A percentile compares a stretch with the other conserved stretches of the same genome.
These are phyloP conservation scores for Artemia sinica DNA, from an alignment of 2,888 invertebrate genomes.

Conservation along the genomic window DNA sequence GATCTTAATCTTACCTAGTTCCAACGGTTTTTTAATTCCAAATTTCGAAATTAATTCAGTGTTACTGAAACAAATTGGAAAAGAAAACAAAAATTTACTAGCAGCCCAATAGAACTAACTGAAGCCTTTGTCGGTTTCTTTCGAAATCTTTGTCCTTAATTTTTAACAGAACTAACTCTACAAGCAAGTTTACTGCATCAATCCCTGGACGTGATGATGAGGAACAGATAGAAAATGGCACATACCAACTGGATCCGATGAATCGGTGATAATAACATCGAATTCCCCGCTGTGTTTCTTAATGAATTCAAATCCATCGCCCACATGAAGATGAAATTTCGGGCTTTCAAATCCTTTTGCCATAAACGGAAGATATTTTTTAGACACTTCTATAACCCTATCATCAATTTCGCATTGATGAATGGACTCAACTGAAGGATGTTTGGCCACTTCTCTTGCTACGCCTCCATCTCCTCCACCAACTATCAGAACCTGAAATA, in stretches of 20 bases:
- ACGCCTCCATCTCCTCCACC: constrained; percentile 98
- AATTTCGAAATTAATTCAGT: too few species aligned
- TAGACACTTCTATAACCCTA: constrained; percentile 73
- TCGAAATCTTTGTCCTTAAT: too few species aligned
- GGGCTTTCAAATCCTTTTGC: constrained; percentile 63
- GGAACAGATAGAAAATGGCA: not conserved
- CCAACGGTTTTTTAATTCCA: too few species aligned
- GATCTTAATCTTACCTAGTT: too few species aligned
- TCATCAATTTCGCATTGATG: constrained; percentile 89
- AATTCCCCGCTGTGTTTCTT: constrained; percentile 63
- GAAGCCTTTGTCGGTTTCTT: too few species aligned
- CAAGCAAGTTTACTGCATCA: too few species aligned
- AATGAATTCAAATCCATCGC: constrained; percentile 90
- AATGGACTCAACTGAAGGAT: constrained; percentile 66
- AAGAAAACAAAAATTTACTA: too few species aligned
- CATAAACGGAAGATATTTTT: constrained; percentile 76
- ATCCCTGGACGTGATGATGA: too few species aligned
- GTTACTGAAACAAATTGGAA: too few species aligned
- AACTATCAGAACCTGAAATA: constrained; percentile 57
- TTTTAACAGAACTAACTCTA: too few species aligned
- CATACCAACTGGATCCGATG: constrained; percentile 82
- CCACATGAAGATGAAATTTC: constrained; percentile 63
- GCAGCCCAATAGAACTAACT: too few species aligned
- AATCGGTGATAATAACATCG: constrained; percentile 96
- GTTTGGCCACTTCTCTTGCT: constrained; percentile 82